Evolutionary conservation across 2,888 invertebrate species (phyloP).

Genomic region (Dastarcus helophoroides): DNA sequence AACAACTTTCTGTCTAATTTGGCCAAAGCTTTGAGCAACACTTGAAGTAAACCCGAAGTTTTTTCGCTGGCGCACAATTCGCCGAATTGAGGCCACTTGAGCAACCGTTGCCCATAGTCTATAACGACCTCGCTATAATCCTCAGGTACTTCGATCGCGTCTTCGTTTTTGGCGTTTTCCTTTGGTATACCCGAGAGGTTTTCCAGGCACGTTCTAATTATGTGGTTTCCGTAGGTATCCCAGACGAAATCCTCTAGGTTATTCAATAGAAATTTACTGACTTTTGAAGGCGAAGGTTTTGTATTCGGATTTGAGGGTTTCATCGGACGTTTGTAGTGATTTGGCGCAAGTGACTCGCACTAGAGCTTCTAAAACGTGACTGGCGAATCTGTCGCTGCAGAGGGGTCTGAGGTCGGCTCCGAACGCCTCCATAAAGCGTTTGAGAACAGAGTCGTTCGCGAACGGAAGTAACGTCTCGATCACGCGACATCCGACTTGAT

Average conservation of each 20-base stretch:
- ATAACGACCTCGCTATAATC: conserved; percentile 50
- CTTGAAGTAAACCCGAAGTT: conserved; percentile 62
- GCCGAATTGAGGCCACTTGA: conserved; percentile 65
- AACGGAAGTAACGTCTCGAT: conserved; percentile 65
- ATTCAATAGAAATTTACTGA: conserved; percentile 66
- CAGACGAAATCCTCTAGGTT: conserved; percentile 76
- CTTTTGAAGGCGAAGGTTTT: conserved; percentile 54
- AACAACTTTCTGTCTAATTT: conserved; percentile 45
- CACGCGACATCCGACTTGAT: conserved; percentile 70
- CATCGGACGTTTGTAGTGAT: conserved; percentile 31
- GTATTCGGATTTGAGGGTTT: conserved; percentile 39
- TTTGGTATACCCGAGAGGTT: conserved; percentile 55
- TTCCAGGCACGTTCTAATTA: conserved; percentile 60
- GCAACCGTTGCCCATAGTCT: conserved; percentile 51
- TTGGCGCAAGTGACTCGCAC: conserved; percentile 44
- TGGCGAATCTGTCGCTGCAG: conserved; percentile 65
- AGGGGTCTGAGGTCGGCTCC: conserved; percentile 55
- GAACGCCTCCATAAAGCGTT: conserved; percentile 51
- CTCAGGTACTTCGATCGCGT: conserved; percentile 34
- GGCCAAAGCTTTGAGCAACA: conserved; percentile 48
- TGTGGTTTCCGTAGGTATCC: conserved; percentile 66
- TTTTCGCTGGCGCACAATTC: conserved; percentile 58
- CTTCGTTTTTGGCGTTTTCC: conserved; percentile 24
- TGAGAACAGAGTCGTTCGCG: conserved; percentile 49
- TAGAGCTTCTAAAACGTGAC: conserved; percentile 67